Conservation (phyloP, 2,888 invertebrate species). For the Julus scandinavius region DNA sequence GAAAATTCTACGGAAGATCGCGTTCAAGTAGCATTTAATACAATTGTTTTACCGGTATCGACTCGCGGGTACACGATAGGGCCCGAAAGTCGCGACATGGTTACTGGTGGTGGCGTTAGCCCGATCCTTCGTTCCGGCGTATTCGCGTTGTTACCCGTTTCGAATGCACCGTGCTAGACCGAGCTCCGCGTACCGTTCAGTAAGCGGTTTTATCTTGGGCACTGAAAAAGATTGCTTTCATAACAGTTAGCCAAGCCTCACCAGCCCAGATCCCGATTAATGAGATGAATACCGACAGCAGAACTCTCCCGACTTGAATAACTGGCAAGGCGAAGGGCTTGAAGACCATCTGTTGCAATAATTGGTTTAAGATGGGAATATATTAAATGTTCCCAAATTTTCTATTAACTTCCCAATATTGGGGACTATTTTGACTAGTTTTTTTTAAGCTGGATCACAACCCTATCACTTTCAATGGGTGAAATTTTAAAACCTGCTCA, state of each 20-base stretch:
- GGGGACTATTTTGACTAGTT: too few species aligned
- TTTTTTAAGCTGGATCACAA: too few species aligned
- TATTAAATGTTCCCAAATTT: too few species aligned
- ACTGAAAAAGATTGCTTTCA: constrained; percentile 49
- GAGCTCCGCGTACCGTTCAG: constrained; percentile 34
- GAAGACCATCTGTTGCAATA: not conserved
- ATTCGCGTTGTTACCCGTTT: constrained; percentile 24
- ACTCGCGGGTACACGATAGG: constrained; percentile 43
- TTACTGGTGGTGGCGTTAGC: not conserved
- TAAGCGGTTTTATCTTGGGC: constrained; percentile 19
- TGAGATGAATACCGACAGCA: not conserved
- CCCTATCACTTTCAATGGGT: too few species aligned
- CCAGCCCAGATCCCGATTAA: constrained; percentile 37
- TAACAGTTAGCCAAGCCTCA: constrained; percentile 48
- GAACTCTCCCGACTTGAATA: not conserved
- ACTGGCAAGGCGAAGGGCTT: not conserved
- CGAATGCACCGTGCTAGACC: constrained; percentile 7
- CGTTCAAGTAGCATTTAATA: constrained; percentile 40
- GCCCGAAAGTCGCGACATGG: constrained; percentile 43
- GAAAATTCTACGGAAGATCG: constrained; percentile 22
- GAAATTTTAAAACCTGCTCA: too few species aligned
- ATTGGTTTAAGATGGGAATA: not conserved
- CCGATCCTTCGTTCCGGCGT: not conserved
- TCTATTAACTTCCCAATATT: too few species aligned
- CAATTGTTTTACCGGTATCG: constrained; percentile 26